Conservation (phyloP, 2,113 vertebrate genomes). For the Columbina picui region DNA sequence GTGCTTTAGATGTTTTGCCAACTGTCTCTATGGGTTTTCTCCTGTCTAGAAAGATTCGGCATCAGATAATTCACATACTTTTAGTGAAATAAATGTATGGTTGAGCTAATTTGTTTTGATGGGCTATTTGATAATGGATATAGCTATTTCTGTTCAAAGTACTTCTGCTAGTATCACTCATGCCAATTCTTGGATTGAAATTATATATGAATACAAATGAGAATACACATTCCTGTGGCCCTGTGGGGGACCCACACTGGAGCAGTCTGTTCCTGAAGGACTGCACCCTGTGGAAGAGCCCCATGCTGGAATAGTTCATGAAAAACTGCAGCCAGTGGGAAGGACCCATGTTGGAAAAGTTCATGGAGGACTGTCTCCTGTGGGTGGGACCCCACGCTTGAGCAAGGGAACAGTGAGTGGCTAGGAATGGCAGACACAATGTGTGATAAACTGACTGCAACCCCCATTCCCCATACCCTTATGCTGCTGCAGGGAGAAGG, state of each 20-base stretch:
- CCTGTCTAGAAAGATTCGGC: neutral
- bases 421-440: neutral
- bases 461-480: accelerated
- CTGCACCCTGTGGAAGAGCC: neutral
- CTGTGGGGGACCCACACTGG: accelerated
- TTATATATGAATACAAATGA: neutral
- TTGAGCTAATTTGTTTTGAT: neutral
- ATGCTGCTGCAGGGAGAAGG: accelerated
- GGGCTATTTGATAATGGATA: neutral
- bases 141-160: neutral
- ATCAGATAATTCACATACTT: neutral
- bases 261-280: neutral
- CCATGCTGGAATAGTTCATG: neutral
- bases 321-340: neutral
- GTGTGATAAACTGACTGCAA: neutral
- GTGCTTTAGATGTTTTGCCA: neutral
- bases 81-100: neutral
- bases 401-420: neutral
- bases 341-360: neutral
- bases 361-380: neutral
- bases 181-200: neutral
- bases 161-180: neutral
- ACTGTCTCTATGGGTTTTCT: neutral
- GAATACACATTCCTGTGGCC: neutral
- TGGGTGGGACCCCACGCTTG: neutral